Conservation (phyloP, 2,888 invertebrate species). For the Coelinius sp. region DNA sequence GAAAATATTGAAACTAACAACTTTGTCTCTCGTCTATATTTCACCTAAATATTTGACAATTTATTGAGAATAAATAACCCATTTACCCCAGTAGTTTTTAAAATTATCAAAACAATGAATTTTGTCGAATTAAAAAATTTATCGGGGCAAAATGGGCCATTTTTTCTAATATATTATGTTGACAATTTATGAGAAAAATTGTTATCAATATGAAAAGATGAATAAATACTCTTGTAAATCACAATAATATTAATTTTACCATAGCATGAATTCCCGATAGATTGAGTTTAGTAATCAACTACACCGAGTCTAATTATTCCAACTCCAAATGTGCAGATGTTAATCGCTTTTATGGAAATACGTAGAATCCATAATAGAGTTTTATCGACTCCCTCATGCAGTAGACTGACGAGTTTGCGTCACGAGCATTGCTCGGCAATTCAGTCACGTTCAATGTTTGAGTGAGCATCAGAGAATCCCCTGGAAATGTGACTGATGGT, state of each 20-base stretch:
- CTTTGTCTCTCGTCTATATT: not conserved
- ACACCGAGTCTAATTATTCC: slow-evolving; percentile 57
- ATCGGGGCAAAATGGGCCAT: no score
- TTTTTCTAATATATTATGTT: no score
- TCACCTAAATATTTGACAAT: not conserved
- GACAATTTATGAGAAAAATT: no score
- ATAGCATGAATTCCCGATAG: slow-evolving; percentile 50
- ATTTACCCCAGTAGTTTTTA: no score
- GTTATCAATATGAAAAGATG: no score
- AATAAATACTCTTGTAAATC: no score
- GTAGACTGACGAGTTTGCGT: slow-evolving; percentile 17
- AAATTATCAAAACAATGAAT: no score
- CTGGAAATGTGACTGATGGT: slow-evolving; percentile 1
- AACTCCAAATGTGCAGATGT: slow-evolving; percentile 51
- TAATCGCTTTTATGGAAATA: slow-evolving; percentile 65
- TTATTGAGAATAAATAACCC: not conserved
- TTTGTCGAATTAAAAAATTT: no score
- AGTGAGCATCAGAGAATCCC: slow-evolving; percentile 10
- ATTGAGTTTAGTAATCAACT: slow-evolving; percentile 63
- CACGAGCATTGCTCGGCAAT: not conserved
- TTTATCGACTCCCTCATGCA: slow-evolving; percentile 27
- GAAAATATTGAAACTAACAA: not conserved
- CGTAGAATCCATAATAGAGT: slow-evolving; percentile 55
- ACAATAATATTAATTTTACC: no score
- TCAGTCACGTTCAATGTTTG: slow-evolving; percentile 30